Conservation (phyloP, 1,140 invertebrate species). For the Drosophila lacertosa region DNA sequence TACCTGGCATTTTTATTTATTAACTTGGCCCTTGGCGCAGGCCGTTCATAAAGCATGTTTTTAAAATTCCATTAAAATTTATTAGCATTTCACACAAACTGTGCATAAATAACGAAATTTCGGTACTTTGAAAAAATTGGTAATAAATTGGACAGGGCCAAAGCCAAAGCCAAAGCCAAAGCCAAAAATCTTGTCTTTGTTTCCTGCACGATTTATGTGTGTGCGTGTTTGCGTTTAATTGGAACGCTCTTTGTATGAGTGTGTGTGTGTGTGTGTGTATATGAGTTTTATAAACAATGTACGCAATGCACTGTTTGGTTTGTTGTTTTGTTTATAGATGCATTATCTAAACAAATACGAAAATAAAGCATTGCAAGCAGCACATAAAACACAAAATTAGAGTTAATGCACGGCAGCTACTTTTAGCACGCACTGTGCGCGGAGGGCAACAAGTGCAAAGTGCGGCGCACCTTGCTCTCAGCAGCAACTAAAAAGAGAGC, state of each 20-base stretch:
- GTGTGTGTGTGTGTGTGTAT: conserved; percentile 17
- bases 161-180: too few relatives aligned
- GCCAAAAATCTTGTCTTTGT: conserved; percentile 14
- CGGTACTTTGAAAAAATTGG: conserved; percentile 55
- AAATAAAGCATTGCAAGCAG: conserved; percentile 72
- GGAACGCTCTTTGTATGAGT: conserved; percentile 34
- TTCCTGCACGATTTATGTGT: conserved; percentile 51
- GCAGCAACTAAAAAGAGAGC: neutral
- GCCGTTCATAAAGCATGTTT: conserved; percentile 74
- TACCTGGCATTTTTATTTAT: conserved; percentile 41
- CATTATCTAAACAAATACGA: conserved; percentile 82
- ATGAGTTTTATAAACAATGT: conserved; percentile 67
- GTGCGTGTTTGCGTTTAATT: conserved; percentile 63
- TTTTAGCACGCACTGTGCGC: conserved; percentile 32
- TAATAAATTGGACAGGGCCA: conserved; percentile 59
- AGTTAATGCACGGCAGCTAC: conserved; percentile 53
- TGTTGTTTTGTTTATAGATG: conserved; percentile 67
- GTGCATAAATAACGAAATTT: conserved; percentile 76
- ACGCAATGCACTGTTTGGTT: conserved; percentile 56
- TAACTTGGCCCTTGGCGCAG: neutral
- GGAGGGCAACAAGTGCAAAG: conserved; percentile 27
- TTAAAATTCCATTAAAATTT: conserved; percentile 83
- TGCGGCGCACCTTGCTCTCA: neutral
- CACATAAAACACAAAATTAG: conserved; percentile 65
- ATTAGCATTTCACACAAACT: conserved; percentile 82